A percentile compares a stretch with the other conserved stretches of the same genome.
Conservation (phyloP, 2,113 vertebrate genomes). For the Melierax canorus region DNA sequence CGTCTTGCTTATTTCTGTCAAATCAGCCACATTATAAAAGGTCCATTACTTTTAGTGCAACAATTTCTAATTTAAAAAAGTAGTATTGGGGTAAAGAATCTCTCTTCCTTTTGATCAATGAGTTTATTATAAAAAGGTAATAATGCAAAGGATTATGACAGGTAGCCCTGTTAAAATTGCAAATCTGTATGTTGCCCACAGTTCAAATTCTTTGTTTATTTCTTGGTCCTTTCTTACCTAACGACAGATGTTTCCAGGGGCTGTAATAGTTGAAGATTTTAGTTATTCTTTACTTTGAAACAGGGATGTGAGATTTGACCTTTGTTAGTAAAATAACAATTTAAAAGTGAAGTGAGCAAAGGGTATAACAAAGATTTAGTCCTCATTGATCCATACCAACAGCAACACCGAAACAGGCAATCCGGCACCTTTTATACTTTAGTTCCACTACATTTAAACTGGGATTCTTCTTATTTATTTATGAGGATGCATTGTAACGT, state of each 20-base stretch:
- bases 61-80: background rate
- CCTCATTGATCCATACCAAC: background rate
- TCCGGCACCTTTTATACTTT: background rate
- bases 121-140: background rate
- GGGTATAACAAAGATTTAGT: background rate
- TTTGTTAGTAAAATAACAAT: background rate
- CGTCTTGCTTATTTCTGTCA: background rate
- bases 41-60: background rate
- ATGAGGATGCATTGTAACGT: conserved; percentile 27
- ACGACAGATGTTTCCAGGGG: background rate
- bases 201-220: background rate
- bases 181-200: background rate
- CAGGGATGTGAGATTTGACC: background rate
- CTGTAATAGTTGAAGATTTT: background rate
- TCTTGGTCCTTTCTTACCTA: background rate
- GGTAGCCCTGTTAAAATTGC: background rate
- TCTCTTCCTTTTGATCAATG: background rate
- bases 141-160: background rate
- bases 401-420: background rate
- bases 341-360: background rate
- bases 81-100: background rate
- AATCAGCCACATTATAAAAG: background rate
- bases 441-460: conserved; percentile 17
- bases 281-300: background rate
- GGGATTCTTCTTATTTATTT: conserved; percentile 34